Evolutionary conservation across 1,140 invertebrate genomes (phyloP).

Genomic region (Phymorhynchus buccinoides): DNA sequence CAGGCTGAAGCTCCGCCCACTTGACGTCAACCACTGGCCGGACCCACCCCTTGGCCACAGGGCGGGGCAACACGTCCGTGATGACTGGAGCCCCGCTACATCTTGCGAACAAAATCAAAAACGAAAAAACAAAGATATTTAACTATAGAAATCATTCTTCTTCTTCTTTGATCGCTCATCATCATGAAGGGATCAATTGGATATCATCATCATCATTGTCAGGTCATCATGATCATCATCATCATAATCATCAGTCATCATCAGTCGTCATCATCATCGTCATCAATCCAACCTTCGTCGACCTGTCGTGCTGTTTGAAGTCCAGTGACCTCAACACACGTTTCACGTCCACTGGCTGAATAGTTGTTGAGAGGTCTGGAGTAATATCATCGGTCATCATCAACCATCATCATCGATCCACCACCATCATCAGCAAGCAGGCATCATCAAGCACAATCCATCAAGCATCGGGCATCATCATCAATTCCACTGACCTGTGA

Average conservation of each 20-base stretch:
- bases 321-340: conserved; percentile 15
- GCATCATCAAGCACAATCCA: background rate
- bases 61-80: conserved; percentile 37
- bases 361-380: conserved; percentile 7
- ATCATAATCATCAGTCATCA: background rate
- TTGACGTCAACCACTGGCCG: conserved; percentile 41
- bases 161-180: no score
- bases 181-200: background rate
- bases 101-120: conserved; percentile 20
- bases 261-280: no score
- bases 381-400: no score
- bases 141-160: no score
- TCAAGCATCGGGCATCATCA: background rate
- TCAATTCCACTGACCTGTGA: no score
- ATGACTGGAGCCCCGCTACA: conserved; percentile 34
- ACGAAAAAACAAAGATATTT: background rate
- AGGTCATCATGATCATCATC: background rate
- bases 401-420: no score
- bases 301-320: conserved; percentile 6
- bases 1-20: conserved; percentile 29
- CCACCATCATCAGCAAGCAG: background rate
- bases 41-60: conserved; percentile 29
- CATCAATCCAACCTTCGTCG: no score
- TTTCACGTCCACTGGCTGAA: conserved; percentile 21
- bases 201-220: background rate